A percentile compares a stretch with the other conserved stretches of the same genome.
Evolutionary conservation across 2,113 vertebrate genomes (phyloP).

Genomic region (Rhabdomys dilectus): DNA sequence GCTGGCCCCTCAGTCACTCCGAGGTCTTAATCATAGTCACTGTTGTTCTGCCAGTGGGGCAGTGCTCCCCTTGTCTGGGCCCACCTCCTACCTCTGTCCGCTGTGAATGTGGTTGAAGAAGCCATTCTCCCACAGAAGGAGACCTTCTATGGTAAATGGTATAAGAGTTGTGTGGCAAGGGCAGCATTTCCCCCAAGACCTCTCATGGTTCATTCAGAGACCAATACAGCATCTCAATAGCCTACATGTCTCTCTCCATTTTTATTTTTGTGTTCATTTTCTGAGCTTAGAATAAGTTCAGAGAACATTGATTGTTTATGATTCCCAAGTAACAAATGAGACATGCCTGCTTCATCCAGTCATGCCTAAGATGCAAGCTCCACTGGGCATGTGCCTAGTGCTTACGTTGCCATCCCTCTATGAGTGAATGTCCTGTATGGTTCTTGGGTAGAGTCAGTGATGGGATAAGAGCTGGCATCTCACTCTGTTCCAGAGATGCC

Average conservation of each 20-base stretch:
- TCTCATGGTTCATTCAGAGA: not conserved
- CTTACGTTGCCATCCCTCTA: not conserved
- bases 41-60: not conserved
- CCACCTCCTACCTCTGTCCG: not conserved
- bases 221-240: not conserved
- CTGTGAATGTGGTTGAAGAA: not conserved
- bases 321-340: not conserved
- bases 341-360: not conserved
- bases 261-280: not conserved
- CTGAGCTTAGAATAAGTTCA: not conserved
- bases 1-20: not conserved
- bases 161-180: not conserved
- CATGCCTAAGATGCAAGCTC: constrained; percentile 43
- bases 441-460: not conserved
- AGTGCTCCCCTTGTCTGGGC: not conserved
- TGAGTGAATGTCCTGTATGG: not conserved
- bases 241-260: not conserved
- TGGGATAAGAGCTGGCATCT: not conserved
- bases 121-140: not conserved
- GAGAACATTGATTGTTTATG: not conserved
- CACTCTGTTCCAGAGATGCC: not conserved
- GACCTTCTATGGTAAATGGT: not conserved
- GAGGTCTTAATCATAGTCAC: not conserved
- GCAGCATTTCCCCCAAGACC: not conserved
- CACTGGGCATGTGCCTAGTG: not conserved